Conservation (phyloP, 2,797 vertebrate genomes). For the Austrolebias charrua region DNA sequence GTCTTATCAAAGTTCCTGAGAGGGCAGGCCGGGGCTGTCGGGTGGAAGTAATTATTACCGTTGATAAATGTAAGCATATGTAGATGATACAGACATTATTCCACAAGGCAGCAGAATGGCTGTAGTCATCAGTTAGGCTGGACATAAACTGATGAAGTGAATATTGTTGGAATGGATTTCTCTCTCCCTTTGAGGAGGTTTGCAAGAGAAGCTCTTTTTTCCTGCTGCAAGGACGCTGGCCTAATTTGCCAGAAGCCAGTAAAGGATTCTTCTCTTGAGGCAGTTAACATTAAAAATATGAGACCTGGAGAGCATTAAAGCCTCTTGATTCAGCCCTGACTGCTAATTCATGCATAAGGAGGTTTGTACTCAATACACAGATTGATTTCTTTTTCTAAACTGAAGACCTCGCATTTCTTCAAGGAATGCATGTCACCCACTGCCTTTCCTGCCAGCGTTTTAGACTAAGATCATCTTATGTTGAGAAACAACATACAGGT, state of each 20-base stretch:
- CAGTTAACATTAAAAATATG: slow-evolving; percentile 45
- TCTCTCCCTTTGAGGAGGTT: slow-evolving; percentile 44
- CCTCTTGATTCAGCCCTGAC: slow-evolving; percentile 1
- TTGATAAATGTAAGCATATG: slow-evolving; percentile 57
- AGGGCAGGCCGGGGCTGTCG: slow-evolving; percentile 1
- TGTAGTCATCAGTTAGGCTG: slow-evolving; percentile 30
- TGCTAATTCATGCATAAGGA: neutral
- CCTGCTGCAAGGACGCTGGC: slow-evolving; percentile 76
- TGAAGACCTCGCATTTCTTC: too few species aligned
- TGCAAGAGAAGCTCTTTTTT: slow-evolving; percentile 67
- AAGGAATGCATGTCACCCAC: too few species aligned
- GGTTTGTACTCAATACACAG: neutral
- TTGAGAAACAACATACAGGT: too few species aligned
- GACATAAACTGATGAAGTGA: slow-evolving; percentile 58
- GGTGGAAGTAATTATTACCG: slow-evolving; percentile 37
- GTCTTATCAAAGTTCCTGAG: slow-evolving; percentile 33
- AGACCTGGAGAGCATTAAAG: slow-evolving; percentile 30
- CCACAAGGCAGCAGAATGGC: slow-evolving; percentile 19
- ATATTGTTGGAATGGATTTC: slow-evolving; percentile 65
- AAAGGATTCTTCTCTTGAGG: slow-evolving; percentile 68
- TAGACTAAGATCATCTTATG: too few species aligned
- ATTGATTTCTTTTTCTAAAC: neutral
- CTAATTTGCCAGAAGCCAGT: slow-evolving; percentile 78
- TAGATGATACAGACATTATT: slow-evolving; percentile 51
- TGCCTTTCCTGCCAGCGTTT: too few species aligned